phyloP scores from a whole-genome alignment of 2,888 invertebrate species.

The Glomeris marginata region DNA sequence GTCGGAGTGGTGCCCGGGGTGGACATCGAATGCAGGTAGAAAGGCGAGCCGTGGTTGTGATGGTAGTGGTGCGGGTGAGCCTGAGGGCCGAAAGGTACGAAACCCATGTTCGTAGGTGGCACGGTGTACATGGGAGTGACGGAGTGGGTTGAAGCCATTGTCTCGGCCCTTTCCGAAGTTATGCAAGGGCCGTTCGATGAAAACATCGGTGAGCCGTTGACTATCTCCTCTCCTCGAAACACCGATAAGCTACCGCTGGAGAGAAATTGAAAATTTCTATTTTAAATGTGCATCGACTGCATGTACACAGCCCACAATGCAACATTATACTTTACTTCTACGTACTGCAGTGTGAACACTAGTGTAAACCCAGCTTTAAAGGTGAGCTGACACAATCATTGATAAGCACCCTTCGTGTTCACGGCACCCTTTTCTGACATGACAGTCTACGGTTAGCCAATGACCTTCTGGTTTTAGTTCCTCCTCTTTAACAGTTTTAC shows the following conservation, averaged over 20 bases:
- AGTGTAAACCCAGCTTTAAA: no score
- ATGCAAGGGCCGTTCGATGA: conserved; percentile 14
- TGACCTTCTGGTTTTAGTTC: background rate
- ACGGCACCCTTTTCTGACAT: background rate
- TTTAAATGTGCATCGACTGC: conserved; percentile 1
- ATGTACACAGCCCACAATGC: no score
- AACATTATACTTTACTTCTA: no score
- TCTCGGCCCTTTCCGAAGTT: conserved; percentile 12
- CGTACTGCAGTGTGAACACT: no score
- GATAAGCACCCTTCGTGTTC: no score
- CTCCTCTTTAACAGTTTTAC: no score
- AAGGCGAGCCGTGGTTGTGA: conserved; percentile 46
- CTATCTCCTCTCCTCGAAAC: conserved; percentile 21
- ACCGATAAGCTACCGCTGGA: conserved; percentile 23
- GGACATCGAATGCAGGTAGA: conserved; percentile 29
- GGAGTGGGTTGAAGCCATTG: conserved; percentile 11
- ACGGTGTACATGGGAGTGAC: conserved; percentile 8
- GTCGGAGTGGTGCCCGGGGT: conserved; percentile 42
- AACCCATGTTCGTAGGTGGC: conserved; percentile 3
- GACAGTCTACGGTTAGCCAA: background rate
- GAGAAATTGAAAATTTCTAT: conserved; percentile 4
- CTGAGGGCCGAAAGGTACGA: conserved; percentile 11
- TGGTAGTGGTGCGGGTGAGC: conserved; percentile 11
- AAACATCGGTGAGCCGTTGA: conserved; percentile 15
- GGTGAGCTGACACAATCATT: no score